Percentiles rank a stretch among this genome's conserved stretches.
Evolutionary conservation across 2,888 invertebrate species (phyloP).

Genomic region (Drosophila neonasuta): DNA sequence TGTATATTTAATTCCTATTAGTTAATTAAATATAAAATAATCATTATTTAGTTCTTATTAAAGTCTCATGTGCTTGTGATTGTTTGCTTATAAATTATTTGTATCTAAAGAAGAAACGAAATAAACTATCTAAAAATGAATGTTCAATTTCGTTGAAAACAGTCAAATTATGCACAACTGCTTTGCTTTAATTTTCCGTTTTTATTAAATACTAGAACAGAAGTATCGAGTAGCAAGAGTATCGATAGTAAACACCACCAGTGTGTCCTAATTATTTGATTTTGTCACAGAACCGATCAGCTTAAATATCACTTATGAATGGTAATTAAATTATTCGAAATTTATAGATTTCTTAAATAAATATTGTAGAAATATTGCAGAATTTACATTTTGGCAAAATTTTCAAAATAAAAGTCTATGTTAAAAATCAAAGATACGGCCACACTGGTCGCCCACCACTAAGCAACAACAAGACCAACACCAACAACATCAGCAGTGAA

Average conservation of each 20-base stretch:
- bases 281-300: background rate
- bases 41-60: no score
- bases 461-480: conserved; percentile 38
- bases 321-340: background rate
- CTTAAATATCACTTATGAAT: background rate
- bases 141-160: no score
- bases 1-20: no score
- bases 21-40: no score
- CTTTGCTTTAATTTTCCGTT: conserved; percentile 1
- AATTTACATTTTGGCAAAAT: background rate
- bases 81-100: no score
- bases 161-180: no score
- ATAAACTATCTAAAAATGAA: no score
- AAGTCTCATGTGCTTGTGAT: no score
- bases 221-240: background rate
- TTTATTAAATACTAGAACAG: background rate
- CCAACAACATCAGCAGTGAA: conserved; percentile 51
- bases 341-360: background rate
- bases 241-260: conserved; percentile 5
- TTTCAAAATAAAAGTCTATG: conserved; percentile 12
- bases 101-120: no score
- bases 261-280: background rate
- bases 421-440: background rate
- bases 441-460: conserved; percentile 34
- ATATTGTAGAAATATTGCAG: no score